Evolutionary conservation across 2,797 vertebrate species (phyloP), one percentile per base, ranked within the genome.

Genomic region (Remorina albescens): DNA sequence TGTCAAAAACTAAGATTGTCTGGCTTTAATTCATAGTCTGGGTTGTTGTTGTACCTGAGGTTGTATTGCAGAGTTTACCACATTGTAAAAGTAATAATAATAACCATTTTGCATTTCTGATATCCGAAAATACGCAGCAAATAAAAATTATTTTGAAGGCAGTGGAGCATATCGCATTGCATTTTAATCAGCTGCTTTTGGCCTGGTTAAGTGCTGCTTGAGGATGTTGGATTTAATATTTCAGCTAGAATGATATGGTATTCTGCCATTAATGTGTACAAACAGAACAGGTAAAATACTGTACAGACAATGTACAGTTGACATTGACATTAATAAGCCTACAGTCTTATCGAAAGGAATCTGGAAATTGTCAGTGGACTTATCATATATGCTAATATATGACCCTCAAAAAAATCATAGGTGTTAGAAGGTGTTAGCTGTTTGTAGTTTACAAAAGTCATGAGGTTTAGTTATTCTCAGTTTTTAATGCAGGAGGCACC

Each of bases 191-290:
- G 30, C n/a, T 36, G 4, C n/a, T 18, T 49, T 58, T 59, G 23
- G 30, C 5, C 53, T 53, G 39, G 56, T 70, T 46, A 15, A 10
- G 12, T 63, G 30, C 53, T 66, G 46, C 28, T 53, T 19, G 55
- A 67, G 21, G 37, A 62, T 1, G 16, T 41, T 56, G 47, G 15
- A 4, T 15, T 51, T 53, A 54, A 69, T 69, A 44, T 73, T 46
- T 69, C 5, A 11, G 21, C 75, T 58, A 21, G 34, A 67, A 60
- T 63, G 53, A 71, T 19, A n/a, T 58, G 55, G 19, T 66, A 34
- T 71, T 54, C 25, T 47, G 47, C 2, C 4, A 49, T 16, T 36
- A 47, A 66, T 28, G 30, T 69, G 13, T 16, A n/a, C 26, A 32
- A 76, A 56, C 42, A 57, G 16, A 39, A 28, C n/a, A 39, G 25